phyloP scores from a whole-genome alignment of 2,888 invertebrate genomes.

The Drosophila falleni region DNA sequence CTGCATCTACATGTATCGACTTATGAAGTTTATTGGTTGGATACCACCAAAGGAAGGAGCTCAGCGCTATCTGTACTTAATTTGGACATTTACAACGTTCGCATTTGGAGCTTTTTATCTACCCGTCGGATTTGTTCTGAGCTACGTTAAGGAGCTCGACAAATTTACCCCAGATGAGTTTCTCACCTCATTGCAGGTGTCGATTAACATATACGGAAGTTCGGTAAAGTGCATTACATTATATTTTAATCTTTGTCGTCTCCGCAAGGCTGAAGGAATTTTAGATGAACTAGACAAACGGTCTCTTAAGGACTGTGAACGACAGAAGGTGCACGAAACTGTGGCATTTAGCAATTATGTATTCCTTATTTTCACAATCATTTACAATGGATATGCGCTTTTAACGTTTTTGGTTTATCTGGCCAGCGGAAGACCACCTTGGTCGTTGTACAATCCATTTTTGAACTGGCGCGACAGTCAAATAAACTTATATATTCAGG shows the following conservation, averaged over 20 bases:
- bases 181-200: conserved; percentile 1
- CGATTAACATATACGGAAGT: neutral
- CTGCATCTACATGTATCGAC: neutral
- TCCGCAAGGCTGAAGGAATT: neutral
- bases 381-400: neutral
- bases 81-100: neutral
- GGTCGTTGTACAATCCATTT: neutral
- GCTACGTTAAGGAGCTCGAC: neutral
- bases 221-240: neutral
- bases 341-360: neutral
- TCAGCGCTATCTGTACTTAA: neutral
- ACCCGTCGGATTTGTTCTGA: neutral
- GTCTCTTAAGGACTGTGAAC: neutral
- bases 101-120: neutral
- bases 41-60: neutral
- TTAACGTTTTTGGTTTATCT: neutral
- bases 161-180: neutral
- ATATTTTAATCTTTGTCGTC: neutral
- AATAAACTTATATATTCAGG: neutral
- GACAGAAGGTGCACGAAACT: neutral
- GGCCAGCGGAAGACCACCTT: neutral
- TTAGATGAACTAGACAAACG: neutral
- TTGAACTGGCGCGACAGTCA: neutral
- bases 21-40: conserved; percentile 2
- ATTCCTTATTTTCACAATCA: neutral